Evolutionary conservation across 2,797 vertebrate species (phyloP).

Genomic region (Botia almorhae): DNA sequence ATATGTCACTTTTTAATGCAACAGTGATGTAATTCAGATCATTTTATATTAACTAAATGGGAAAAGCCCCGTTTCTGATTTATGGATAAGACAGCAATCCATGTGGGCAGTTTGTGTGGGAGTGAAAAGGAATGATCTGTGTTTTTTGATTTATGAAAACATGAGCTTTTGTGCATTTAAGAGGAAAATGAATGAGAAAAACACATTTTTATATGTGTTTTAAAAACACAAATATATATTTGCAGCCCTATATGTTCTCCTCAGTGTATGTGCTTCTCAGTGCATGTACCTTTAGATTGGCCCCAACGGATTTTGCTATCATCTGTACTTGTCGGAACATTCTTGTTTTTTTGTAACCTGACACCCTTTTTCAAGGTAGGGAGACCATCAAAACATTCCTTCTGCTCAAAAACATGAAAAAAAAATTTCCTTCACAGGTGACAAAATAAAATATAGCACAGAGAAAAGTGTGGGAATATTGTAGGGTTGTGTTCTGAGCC

Average conservation of each 20-base stretch:
- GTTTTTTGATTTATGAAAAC: background rate
- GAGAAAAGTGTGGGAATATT: slow-evolving; percentile 12
- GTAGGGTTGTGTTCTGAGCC: background rate
- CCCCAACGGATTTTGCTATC: slow-evolving; percentile 24
- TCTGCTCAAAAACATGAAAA: slow-evolving; percentile 60
- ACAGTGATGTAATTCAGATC: slow-evolving; percentile 26
- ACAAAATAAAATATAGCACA: slow-evolving; percentile 57
- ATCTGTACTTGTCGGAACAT: slow-evolving; percentile 15
- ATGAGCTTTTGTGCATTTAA: background rate
- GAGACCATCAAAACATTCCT: slow-evolving; percentile 63
- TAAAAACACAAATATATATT: too few species aligned
- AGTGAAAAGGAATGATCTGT: background rate
- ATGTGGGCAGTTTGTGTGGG: background rate
- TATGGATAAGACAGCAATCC: background rate
- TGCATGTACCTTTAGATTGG: slow-evolving; percentile 12
- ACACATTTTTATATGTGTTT: background rate
- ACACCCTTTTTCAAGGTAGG: slow-evolving; percentile 56
- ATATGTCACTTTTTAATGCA: slow-evolving; percentile 1
- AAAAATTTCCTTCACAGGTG: slow-evolving; percentile 55
- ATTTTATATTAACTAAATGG: background rate
- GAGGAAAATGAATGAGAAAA: background rate
- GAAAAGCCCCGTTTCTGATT: slow-evolving; percentile 15
- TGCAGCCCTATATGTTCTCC: background rate
- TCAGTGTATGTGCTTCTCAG: background rate
- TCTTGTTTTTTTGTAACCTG: slow-evolving; percentile 69